Evolutionary conservation across 2,888 invertebrate genomes (phyloP).

Genomic region (Noctua comes): DNA sequence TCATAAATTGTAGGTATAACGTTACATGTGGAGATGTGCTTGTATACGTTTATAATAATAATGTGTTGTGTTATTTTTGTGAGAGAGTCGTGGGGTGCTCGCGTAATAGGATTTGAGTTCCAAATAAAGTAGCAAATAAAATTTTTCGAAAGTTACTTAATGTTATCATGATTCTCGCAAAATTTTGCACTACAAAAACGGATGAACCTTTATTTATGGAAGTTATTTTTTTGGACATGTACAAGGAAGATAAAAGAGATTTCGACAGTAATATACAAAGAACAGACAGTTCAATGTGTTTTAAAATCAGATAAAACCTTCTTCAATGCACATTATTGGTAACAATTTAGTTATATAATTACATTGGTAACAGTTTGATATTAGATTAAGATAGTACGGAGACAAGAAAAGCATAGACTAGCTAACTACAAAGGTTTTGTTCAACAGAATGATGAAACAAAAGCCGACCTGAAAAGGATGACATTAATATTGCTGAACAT

Average conservation of each 20-base stretch:
- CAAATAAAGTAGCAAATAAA: too few species aligned
- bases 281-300: neutral
- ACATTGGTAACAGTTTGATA: neutral
- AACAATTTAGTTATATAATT: neutral
- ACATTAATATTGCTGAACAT: too few species aligned
- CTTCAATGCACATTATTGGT: neutral
- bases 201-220: neutral
- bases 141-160: neutral
- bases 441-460: neutral
- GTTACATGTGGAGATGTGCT: constrained; percentile 4
- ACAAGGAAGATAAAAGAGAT: neutral
- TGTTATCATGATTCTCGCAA: neutral
- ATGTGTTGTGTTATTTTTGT: neutral
- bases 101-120: neutral
- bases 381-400: neutral
- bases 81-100: neutral
- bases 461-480: neutral
- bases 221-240: neutral
- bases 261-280: neutral
- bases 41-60: neutral
- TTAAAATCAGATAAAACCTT: neutral
- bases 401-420: neutral
- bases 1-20: neutral
- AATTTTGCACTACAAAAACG: neutral
- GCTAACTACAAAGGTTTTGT: neutral